These are phyloP conservation scores for Asobara japonica DNA, from an alignment of 1,140 invertebrate species.

Conservation along the genomic window DNA sequence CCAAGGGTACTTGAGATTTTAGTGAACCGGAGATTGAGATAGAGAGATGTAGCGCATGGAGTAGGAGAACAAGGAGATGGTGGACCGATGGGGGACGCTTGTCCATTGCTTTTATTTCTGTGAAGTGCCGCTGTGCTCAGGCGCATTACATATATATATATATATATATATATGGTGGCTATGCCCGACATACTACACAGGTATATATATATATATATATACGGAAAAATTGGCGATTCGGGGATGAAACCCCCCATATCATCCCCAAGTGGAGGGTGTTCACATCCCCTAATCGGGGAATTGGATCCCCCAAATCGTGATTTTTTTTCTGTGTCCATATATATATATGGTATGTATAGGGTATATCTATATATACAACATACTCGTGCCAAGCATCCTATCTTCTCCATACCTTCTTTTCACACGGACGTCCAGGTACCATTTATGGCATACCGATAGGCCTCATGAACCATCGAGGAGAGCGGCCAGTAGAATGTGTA, in stretches of 20 bases:
- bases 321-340: no score
- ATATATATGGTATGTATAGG: no score
- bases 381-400: conserved; percentile 3
- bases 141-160: background rate
- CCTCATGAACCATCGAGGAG: conserved; percentile 14
- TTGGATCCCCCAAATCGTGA: no score
- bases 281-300: no score
- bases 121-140: background rate
- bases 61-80: background rate
- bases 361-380: no score
- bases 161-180: no score
- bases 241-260: no score
- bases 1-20: background rate
- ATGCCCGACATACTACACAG: no score
- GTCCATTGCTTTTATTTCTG: conserved; percentile 1
- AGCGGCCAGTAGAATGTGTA: background rate
- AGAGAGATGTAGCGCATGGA: background rate
- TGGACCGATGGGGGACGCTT: background rate
- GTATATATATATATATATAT: no score
- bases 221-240: no score
- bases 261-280: no score
- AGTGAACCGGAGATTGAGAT: background rate
- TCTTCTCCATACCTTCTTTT: background rate
- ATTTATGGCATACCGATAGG: conserved; percentile 40
- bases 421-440: conserved; percentile 24